phyloP scores from a whole-genome alignment of 2,113 vertebrate species.

The Synodontis membranacea region DNA sequence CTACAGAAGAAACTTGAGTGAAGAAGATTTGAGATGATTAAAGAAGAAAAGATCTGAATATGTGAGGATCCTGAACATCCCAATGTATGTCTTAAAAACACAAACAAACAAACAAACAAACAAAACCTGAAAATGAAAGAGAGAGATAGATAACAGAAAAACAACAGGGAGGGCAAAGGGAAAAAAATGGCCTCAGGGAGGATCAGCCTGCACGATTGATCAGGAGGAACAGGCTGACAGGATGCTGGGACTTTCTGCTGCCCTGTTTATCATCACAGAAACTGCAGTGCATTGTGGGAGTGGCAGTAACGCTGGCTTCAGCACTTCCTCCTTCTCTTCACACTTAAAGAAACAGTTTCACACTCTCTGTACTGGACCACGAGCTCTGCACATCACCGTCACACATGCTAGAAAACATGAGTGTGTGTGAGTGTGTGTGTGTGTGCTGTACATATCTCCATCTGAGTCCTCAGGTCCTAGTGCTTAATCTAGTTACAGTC shows the following conservation, averaged over 20 bases:
- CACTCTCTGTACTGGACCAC: neutral
- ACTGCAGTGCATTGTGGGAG: constrained; percentile 13
- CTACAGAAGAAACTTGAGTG: neutral
- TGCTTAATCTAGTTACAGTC: no score
- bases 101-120: no score
- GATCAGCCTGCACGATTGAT: neutral
- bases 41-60: neutral
- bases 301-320: neutral
- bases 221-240: neutral
- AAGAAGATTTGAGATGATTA: neutral
- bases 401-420: neutral
- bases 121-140: neutral
- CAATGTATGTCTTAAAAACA: no score
- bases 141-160: neutral
- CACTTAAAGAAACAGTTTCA: neutral
- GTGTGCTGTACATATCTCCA: neutral
- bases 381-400: neutral
- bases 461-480: no score
- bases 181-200: neutral
- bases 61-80: neutral
- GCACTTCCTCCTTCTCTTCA: neutral
- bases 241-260: neutral
- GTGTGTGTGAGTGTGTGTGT: neutral
- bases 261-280: neutral
- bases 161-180: neutral